phyloP scores from a whole-genome alignment of 2,888 invertebrate species.

The Ennomos quercinarius region DNA sequence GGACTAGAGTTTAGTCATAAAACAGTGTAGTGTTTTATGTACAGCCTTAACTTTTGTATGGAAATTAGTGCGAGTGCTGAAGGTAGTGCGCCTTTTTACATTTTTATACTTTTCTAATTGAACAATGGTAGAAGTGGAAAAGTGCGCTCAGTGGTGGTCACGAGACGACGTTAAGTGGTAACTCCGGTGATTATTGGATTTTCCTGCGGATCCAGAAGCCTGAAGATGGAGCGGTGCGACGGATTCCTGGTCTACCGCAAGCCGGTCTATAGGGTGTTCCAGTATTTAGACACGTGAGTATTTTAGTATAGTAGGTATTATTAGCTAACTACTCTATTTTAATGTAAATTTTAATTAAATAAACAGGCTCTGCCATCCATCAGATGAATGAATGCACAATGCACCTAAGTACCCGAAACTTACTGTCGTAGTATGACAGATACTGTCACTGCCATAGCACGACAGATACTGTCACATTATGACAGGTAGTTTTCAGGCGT shows the following conservation, averaged over 20 bases:
- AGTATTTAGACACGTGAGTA: slow-evolving; percentile 94
- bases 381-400: no score
- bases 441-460: no score
- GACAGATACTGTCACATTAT: no score
- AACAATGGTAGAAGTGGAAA: slow-evolving; percentile 24
- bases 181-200: slow-evolving; percentile 27
- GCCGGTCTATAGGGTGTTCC: slow-evolving; percentile 92
- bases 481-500: no score
- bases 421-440: no score
- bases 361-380: no score
- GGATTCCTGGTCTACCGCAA: slow-evolving; percentile 92
- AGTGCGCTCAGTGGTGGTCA: slow-evolving; percentile 44
- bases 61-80: slow-evolving; percentile 48
- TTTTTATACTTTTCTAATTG: slow-evolving; percentile 35
- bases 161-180: slow-evolving; percentile 54
- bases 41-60: slow-evolving; percentile 74
- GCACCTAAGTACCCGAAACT: no score
- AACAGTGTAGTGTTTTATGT: slow-evolving; percentile 27
- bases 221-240: slow-evolving; percentile 90
- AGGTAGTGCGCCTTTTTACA: slow-evolving; percentile 39
- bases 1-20: slow-evolving; percentile 41
- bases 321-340: no score
- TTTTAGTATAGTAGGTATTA: slow-evolving; percentile 8
- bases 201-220: slow-evolving; percentile 41
- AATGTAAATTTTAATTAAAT: no score